Percentiles rank a stretch among this genome's conserved stretches.
These are phyloP conservation scores for Patiria pectinifera DNA, from an alignment of 53 echinoderm and acorn worm species.

Conservation along the genomic window DNA sequence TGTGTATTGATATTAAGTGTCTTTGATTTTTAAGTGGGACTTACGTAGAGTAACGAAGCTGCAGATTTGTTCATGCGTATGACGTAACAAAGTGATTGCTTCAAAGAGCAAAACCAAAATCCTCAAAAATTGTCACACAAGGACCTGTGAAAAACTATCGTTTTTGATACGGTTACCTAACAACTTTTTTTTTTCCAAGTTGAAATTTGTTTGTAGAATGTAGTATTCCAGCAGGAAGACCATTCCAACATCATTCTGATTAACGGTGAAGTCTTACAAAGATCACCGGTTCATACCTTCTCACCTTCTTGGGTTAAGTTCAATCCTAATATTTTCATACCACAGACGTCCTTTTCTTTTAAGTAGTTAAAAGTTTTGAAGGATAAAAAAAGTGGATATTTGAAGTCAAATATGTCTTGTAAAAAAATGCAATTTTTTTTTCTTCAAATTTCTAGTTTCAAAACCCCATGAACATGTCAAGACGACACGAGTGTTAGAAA, in stretches of 20 bases:
- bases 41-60: slow-evolving; percentile 42
- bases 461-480: too few species aligned
- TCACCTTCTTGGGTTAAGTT: too few species aligned
- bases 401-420: neutral
- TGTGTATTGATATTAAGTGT: slow-evolving; percentile 15
- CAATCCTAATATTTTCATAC: too few species aligned
- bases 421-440: neutral
- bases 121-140: neutral
- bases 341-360: too few species aligned
- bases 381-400: neutral
- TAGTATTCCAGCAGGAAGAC: neutral
- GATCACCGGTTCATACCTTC: neutral
- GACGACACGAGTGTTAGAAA: too few species aligned
- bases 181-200: neutral
- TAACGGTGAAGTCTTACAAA: neutral
- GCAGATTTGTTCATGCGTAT: slow-evolving; percentile 8
- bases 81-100: neutral
- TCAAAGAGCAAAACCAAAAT: neutral
- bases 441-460: too few species aligned
- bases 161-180: neutral
- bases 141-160: neutral
- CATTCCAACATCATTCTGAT: slow-evolving; percentile 1
- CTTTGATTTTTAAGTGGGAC: slow-evolving; percentile 22
- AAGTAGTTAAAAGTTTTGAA: neutral
- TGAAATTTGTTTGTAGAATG: neutral